These are phyloP conservation scores for Scatophagus argus DNA, from an alignment of 2,113 vertebrate genomes.

Conservation along the genomic window DNA sequence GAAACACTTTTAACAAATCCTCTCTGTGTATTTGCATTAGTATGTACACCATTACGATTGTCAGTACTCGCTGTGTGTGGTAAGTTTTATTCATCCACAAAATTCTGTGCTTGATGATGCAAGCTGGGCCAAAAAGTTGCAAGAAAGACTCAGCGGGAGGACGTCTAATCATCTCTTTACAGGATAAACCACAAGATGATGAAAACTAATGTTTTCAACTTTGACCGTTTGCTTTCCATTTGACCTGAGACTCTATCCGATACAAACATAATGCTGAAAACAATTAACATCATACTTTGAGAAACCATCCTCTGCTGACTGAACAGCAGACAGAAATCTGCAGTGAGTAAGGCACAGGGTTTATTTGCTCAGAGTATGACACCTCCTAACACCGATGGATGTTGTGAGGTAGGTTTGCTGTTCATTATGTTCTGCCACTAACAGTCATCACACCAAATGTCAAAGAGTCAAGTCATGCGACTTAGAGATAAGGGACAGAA, in stretches of 20 bases:
- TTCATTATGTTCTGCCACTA: not conserved
- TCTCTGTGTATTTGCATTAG: constrained; percentile 22
- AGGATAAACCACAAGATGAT: not conserved
- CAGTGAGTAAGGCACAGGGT: not conserved
- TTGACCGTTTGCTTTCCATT: not conserved
- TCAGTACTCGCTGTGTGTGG: not conserved
- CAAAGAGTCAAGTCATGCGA: not conserved
- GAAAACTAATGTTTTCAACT: not conserved
- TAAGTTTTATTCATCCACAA: constrained; percentile 12
- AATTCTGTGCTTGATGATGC: constrained; percentile 47
- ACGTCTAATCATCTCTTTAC: constrained; percentile 14
- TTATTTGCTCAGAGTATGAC: not conserved
- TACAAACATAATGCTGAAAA: not conserved
- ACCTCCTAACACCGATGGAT: not conserved
- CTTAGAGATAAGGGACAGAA: not conserved
- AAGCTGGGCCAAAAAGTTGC: not conserved
- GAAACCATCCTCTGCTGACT: not conserved
- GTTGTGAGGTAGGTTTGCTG: not conserved
- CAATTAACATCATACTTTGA: not conserved
- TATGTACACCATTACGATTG: not conserved
- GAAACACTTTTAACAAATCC: not conserved
- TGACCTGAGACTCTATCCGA: not conserved
- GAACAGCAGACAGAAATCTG: not conserved
- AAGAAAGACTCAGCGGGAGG: constrained; percentile 28
- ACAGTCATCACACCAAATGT: not conserved